Conservation (phyloP, 2,113 vertebrate species). For the Cyanoliseus patagonus region DNA sequence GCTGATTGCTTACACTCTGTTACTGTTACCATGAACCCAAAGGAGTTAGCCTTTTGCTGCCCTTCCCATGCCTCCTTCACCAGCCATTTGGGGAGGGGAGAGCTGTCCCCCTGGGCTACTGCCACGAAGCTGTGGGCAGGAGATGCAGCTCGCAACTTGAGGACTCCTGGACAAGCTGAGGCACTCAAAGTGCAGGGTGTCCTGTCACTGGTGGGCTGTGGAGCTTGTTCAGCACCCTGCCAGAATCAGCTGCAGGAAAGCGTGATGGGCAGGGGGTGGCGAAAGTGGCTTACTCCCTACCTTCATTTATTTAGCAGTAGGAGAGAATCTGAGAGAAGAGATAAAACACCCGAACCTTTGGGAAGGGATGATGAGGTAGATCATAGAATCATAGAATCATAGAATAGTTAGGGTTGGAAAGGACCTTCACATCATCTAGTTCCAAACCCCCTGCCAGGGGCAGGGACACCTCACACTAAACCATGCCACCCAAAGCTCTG, state of each 20-base stretch:
- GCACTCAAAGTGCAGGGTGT: neutral
- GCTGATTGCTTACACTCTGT: neutral
- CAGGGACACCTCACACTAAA: no score
- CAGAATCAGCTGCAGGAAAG: neutral
- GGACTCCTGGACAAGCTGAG: neutral
- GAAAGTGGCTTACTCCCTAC: neutral
- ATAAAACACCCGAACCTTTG: neutral
- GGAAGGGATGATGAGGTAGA: neutral
- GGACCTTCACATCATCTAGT: no score
- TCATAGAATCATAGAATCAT: no score
- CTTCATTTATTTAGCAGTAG: neutral
- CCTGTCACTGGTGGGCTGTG: neutral
- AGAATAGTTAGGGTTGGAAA: no score
- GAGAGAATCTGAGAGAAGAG: neutral
- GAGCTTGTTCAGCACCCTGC: constrained; percentile 63
- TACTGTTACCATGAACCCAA: constrained; percentile 30
- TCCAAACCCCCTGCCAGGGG: no score
- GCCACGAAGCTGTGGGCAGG: neutral
- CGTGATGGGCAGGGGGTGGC: no score
- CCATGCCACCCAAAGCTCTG: no score
- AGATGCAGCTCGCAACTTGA: neutral
- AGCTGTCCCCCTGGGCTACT: neutral
- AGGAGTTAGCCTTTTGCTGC: constrained; percentile 47
- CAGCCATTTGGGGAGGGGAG: constrained; percentile 53
- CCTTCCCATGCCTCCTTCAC: constrained; percentile 61